These are phyloP conservation scores for Radopholus similis DNA, from an alignment of 1,140 invertebrate species.

Conservation along the genomic window DNA sequence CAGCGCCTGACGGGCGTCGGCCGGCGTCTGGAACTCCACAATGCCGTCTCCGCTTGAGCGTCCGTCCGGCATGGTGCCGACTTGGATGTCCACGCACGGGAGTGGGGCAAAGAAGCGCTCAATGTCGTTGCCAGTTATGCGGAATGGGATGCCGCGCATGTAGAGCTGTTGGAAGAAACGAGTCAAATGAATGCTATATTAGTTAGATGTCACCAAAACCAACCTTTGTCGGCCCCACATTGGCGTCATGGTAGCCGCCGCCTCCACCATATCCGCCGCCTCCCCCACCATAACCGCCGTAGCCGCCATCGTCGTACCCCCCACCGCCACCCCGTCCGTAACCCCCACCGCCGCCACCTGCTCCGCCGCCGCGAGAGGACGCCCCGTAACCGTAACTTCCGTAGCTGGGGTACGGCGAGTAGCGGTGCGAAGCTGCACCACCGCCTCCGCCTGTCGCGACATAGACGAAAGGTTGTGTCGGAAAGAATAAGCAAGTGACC, in stretches of 20 bases:
- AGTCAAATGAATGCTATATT: not conserved
- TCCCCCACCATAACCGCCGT: not conserved
- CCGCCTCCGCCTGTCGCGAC: too few relatives aligned
- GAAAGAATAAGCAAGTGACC: not conserved
- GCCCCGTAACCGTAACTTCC: constrained; percentile 1
- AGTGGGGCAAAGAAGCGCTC: constrained; percentile 30
- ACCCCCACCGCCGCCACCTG: constrained; percentile 5
- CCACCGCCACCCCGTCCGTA: not conserved
- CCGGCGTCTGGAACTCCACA: constrained; percentile 28
- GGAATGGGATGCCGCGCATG: constrained; percentile 31
- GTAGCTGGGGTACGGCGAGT: constrained; percentile 14
- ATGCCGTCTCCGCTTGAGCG: constrained; percentile 30
- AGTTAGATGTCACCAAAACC: not conserved
- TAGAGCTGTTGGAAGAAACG: not conserved
- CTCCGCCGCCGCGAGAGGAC: not conserved
- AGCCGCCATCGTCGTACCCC: constrained; percentile 1
- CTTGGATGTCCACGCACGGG: constrained; percentile 22
- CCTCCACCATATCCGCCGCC: not conserved
- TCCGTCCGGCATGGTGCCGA: constrained; percentile 21
- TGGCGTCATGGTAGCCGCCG: constrained; percentile 4
- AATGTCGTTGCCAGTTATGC: constrained; percentile 21
- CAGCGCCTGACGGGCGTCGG: constrained; percentile 18
- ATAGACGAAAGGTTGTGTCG: not conserved
- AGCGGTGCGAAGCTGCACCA: constrained; percentile 1
- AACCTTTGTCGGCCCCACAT: constrained; percentile 16